Percentiles rank a stretch among this genome's conserved stretches.
Conservation (phyloP, 2,888 invertebrate genomes). For the Ophonus ardosiacus region DNA sequence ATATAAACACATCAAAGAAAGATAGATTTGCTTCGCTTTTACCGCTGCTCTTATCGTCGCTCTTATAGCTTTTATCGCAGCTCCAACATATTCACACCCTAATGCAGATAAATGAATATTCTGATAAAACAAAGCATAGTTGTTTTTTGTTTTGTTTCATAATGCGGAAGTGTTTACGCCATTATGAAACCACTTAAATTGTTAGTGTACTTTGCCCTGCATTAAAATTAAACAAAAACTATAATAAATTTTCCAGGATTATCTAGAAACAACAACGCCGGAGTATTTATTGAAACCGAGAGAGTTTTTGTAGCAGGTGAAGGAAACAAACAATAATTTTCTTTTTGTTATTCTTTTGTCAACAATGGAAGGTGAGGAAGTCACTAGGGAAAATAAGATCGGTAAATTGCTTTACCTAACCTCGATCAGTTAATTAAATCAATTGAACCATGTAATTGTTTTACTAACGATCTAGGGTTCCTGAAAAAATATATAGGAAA, state of each 20-base stretch:
- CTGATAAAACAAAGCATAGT: background rate
- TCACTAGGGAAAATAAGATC: constrained; percentile 13
- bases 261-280: background rate
- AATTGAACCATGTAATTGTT: constrained; percentile 37
- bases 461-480: background rate
- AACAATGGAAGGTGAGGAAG: background rate
- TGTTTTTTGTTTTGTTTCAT: background rate
- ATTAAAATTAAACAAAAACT: constrained; percentile 1
- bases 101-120: constrained; percentile 15
- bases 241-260: constrained; percentile 1
- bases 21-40: too few species aligned
- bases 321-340: constrained; percentile 24
- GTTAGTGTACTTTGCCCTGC: background rate
- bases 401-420: background rate
- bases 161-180: background rate
- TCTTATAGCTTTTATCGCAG: too few species aligned
- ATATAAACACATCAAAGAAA: too few species aligned
- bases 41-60: too few species aligned
- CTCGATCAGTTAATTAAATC: constrained; percentile 33
- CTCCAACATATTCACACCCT: too few species aligned
- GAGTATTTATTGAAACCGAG: background rate
- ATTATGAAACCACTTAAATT: background rate
- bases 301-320: background rate
- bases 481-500: background rate
- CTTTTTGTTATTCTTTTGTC: constrained; percentile 20